Percentiles rank a stretch among this genome's conserved stretches.
Conservation (phyloP, 2,797 vertebrate species). For the Pelochelys cantorii region DNA sequence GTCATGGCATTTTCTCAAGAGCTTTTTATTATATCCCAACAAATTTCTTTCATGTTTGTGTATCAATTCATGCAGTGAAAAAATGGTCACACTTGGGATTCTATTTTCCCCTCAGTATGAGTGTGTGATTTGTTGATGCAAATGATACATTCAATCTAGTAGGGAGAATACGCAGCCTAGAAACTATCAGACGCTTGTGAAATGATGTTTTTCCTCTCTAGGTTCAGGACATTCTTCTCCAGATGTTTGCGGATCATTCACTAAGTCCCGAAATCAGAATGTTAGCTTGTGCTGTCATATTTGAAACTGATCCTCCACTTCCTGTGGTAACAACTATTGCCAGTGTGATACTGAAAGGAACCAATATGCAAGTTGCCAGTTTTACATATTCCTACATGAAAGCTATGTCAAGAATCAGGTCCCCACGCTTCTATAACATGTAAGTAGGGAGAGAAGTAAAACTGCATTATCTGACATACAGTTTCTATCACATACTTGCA, state of each 20-base stretch:
- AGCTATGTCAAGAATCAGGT: constrained; percentile 80
- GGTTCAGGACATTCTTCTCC: constrained; percentile 87
- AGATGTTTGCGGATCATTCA: constrained; percentile 81
- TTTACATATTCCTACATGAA: constrained; percentile 86
- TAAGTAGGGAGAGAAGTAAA: constrained; percentile 73
- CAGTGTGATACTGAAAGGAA: constrained; percentile 82
- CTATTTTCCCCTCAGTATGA: background rate
- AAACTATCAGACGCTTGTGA: background rate
- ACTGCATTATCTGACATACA: fast-evolving
- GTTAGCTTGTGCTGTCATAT: constrained; percentile 83
- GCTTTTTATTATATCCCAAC: background rate
- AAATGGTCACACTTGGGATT: background rate
- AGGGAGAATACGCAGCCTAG: background rate
- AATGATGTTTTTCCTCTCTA: constrained; percentile 57
- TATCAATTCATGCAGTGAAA: background rate
- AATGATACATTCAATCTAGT: background rate
- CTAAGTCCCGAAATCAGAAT: constrained; percentile 82
- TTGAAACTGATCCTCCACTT: constrained; percentile 86
- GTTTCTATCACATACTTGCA: background rate
- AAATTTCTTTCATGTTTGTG: background rate
- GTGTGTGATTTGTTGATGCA: background rate
- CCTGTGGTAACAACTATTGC: constrained; percentile 83
- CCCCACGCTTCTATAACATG: constrained; percentile 84
- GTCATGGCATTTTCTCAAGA: background rate
- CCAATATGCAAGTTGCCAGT: constrained; percentile 84